These are phyloP conservation scores for Euplexia lucipara DNA, from an alignment of 2,888 invertebrate species.

Conservation along the genomic window DNA sequence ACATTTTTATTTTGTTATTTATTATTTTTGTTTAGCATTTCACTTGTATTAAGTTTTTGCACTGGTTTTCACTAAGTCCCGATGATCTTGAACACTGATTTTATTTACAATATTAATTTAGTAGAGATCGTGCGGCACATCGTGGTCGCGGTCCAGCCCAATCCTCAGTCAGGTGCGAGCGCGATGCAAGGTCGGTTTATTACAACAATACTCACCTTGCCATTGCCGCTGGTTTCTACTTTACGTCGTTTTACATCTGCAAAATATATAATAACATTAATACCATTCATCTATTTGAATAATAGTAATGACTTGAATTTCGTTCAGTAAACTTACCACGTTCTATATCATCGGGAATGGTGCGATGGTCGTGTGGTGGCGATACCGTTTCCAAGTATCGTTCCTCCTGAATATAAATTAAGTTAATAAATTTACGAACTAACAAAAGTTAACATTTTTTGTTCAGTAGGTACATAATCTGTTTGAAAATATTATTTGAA, in stretches of 20 bases:
- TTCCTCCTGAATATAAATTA: slow-evolving; percentile 80
- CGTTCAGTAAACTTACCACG: slow-evolving; percentile 77
- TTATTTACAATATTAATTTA: slow-evolving; percentile 36
- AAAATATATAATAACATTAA: slow-evolving; percentile 59
- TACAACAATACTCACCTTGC: slow-evolving; percentile 95
- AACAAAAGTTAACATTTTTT: too few species aligned
- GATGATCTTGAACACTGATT: slow-evolving; percentile 63
- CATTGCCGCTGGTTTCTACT: slow-evolving; percentile 93
- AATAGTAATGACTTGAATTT: slow-evolving; percentile 1
- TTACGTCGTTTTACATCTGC: slow-evolving; percentile 96
- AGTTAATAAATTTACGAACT: slow-evolving; percentile 1
- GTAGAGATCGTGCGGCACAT: slow-evolving; percentile 53
- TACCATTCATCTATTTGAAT: neutral
- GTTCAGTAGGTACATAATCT: neutral
- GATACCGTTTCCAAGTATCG: slow-evolving; percentile 88
- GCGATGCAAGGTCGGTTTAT: slow-evolving; percentile 82
- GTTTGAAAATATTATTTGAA: neutral
- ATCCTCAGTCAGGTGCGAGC: slow-evolving; percentile 91
- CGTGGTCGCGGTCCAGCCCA: slow-evolving; percentile 89
- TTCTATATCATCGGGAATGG: slow-evolving; percentile 86
- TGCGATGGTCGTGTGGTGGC: slow-evolving; percentile 90
- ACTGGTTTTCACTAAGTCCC: slow-evolving; percentile 59
- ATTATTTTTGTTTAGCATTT: slow-evolving; percentile 28
- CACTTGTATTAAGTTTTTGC: slow-evolving; percentile 58
- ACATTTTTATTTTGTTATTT: slow-evolving; percentile 19